A percentile compares a stretch with the other conserved stretches of the same genome.
These are phyloP conservation scores for Ptilorrhoa leucosticta DNA, from an alignment of 2,113 vertebrate genomes.

Conservation along the genomic window DNA sequence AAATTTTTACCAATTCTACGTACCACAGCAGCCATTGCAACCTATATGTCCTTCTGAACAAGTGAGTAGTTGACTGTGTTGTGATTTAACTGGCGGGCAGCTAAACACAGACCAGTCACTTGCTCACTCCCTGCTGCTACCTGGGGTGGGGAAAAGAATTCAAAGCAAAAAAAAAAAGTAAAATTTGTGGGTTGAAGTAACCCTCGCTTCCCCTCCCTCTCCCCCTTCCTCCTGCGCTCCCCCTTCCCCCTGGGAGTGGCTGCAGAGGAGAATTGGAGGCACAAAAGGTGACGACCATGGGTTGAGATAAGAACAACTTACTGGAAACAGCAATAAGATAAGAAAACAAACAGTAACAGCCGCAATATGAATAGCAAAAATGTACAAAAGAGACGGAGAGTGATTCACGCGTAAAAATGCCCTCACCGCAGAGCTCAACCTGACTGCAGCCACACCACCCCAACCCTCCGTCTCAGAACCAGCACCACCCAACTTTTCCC, in stretches of 20 bases:
- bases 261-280: neutral
- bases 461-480: neutral
- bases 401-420: neutral
- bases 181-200: neutral
- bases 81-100: neutral
- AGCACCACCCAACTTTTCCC: neutral
- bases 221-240: neutral
- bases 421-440: neutral
- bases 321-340: neutral
- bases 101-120: neutral
- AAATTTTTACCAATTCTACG: neutral
- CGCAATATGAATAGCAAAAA: neutral
- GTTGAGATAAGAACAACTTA: neutral
- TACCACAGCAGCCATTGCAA: neutral
- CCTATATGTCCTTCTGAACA: neutral
- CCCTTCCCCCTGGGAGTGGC: neutral
- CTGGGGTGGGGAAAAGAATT: neutral
- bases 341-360: neutral
- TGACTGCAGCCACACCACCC: too few relatives aligned
- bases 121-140: neutral
- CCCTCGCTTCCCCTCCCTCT: fast-evolving
- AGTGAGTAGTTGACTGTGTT: neutral
- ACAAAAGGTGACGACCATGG: fast-evolving
- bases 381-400: neutral
- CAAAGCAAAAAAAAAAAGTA: neutral